These are phyloP conservation scores for Coptodon bakossiorum DNA, from an alignment of 2,113 vertebrate species.

Conservation along the genomic window DNA sequence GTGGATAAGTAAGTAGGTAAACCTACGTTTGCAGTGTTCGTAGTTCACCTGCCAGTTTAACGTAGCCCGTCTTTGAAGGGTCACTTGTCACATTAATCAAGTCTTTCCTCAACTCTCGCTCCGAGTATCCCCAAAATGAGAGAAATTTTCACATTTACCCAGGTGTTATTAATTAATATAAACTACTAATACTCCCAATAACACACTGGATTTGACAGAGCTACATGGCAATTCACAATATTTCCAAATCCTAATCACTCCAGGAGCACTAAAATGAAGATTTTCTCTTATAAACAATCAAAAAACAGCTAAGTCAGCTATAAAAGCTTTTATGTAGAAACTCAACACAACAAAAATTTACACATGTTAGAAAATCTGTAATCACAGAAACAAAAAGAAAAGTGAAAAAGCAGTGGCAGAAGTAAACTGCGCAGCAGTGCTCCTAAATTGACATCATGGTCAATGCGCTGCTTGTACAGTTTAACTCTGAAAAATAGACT, in stretches of 20 bases:
- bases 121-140: fast-evolving
- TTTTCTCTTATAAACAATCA: neutral
- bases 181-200: neutral
- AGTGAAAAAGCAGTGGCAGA: neutral
- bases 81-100: neutral
- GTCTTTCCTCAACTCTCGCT: neutral
- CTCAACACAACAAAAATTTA: neutral
- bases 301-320: neutral
- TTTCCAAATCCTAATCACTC: neutral
- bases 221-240: neutral
- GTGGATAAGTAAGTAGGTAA: neutral
- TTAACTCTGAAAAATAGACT: neutral
- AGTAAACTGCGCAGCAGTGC: neutral
- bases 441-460: neutral
- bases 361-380: neutral
- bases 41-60: neutral
- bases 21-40: fast-evolving
- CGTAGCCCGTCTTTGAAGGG: fast-evolving
- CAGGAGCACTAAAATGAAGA: fast-evolving
- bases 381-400: neutral
- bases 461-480: neutral
- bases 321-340: neutral
- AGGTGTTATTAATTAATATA: neutral
- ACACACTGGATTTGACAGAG: neutral
- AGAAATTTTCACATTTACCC: neutral